Conservation (phyloP, 2,888 invertebrate species). For the Mantis religiosa region DNA sequence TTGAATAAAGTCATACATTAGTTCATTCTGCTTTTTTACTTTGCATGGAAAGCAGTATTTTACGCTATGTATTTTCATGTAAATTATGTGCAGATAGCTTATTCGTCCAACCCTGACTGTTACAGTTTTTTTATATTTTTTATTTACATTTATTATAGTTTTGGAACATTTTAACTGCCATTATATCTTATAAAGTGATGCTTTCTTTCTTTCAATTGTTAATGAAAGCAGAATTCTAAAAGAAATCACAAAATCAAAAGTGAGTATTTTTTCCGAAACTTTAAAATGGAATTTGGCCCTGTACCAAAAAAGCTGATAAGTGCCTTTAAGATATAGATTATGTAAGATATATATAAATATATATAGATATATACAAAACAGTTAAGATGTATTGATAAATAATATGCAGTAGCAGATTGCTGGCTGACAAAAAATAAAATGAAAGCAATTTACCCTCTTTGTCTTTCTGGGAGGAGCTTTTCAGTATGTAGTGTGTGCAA, state of each 20-base stretch:
- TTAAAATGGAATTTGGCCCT: not conserved
- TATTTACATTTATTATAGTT: too few relatives aligned
- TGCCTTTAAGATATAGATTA: not conserved
- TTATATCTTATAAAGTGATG: not conserved
- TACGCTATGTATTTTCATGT: too few relatives aligned
- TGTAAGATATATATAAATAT: not conserved
- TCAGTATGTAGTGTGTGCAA: not conserved
- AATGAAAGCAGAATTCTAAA: not conserved
- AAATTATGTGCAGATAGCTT: too few relatives aligned
- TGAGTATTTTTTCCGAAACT: not conserved
- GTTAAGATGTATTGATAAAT: not conserved
- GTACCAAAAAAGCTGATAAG: not conserved
- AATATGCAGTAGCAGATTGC: not conserved
- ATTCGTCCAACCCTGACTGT: too few relatives aligned
- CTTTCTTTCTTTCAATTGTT: not conserved
- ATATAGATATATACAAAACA: not conserved
- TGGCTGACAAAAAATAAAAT: not conserved
- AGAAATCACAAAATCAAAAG: not conserved
- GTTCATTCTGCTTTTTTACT: too few relatives aligned
- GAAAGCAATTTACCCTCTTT: constrained; percentile 7
- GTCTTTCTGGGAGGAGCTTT: not conserved
- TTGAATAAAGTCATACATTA: too few relatives aligned
- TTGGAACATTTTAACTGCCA: not conserved
- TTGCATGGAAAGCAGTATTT: too few relatives aligned
- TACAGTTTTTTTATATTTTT: too few relatives aligned